Evolutionary conservation across 1,140 invertebrate species (phyloP), one percentile per base, ranked within the genome.

Genomic region (Pinna nobilis): DNA sequence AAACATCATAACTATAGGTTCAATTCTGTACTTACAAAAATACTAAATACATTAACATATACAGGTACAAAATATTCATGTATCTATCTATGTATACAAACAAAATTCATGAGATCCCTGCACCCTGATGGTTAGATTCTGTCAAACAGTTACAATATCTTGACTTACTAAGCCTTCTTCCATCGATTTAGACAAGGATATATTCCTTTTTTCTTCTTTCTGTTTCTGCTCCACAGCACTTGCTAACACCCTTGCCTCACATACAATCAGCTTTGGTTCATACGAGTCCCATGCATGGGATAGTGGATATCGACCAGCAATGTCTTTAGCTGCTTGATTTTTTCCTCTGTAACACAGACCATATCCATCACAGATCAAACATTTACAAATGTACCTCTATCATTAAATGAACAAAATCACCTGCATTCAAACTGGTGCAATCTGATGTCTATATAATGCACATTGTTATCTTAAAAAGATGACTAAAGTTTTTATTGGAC

Each of bases 181-280:
- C 25, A 85, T 76, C 33, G 80, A 53, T 71, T 84, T 86, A 6
- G 79, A 82, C 6, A 87, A 70, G 3, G 83, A 82, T 23, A 70
- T 76, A 33, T 64, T 80, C 41, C 78, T 78, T 64, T 79, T 81
- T 28, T 53, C 47, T 41, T 81, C 78, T 41, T 77, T 74, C 23
- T 81, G 74, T 13, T 79, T 79, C 23, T 79, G 74, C 28, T 66
- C 55, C 7, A 74, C 61, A 15, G 55, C 63, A 55, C 47, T 75
- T 18, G 74, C 65, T 37, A 86, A 53, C 2, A 85, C 70, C 66
- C 82, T 84, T 13, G 94, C 93, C 83, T 94, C 93, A 87, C 93
- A 94, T 11, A 95, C 91, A 0, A 96, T 79, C 32, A 96, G 85
- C 65, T 94, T 91, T 1, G 93, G 87, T 82, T 96, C 95, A 49